Evolutionary conservation across 2,888 invertebrate genomes (phyloP).

Genomic region (Plagiodera versicolora): DNA sequence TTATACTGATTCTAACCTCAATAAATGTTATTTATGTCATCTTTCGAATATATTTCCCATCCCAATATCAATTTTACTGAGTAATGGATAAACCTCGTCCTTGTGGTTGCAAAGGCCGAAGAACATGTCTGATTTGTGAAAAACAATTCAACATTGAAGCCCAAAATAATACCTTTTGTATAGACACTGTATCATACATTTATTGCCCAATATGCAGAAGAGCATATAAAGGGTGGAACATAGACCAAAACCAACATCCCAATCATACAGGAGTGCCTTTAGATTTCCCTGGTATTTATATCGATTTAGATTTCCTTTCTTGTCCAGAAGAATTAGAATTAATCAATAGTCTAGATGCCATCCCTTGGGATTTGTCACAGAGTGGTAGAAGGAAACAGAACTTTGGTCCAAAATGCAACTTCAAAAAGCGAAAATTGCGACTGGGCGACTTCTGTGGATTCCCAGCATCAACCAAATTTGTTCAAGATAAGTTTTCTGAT

Average conservation of each 20-base stretch:
- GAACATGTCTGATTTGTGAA: constrained; percentile 88
- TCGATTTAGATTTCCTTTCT: constrained; percentile 71
- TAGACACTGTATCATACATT: constrained; percentile 63
- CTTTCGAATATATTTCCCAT: too few species aligned
- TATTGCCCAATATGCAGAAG: constrained; percentile 77
- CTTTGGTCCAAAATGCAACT: constrained; percentile 98
- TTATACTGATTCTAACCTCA: too few species aligned
- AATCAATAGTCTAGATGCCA: constrained; percentile 70
- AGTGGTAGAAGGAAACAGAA: constrained; percentile 97
- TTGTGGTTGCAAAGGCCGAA: constrained; percentile 92
- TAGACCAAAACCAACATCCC: constrained; percentile 60
- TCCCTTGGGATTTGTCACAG: constrained; percentile 90
- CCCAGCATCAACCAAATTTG: constrained; percentile 75
- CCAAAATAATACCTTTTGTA: constrained; percentile 33
- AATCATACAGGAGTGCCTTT: constrained; percentile 65
- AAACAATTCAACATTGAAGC: constrained; percentile 59
- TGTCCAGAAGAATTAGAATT: constrained; percentile 68
- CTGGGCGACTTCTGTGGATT: constrained; percentile 83
- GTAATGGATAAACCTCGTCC: constrained; percentile 62
- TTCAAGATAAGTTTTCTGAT: constrained; percentile 73
- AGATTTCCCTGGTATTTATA: constrained; percentile 69
- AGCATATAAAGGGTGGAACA: constrained; percentile 76
- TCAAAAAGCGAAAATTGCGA: constrained; percentile 86
- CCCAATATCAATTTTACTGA: too few species aligned
- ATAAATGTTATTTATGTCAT: too few species aligned